phyloP scores from a whole-genome alignment of 2,797 vertebrate genomes.

The Peromyscus nudipes region DNA sequence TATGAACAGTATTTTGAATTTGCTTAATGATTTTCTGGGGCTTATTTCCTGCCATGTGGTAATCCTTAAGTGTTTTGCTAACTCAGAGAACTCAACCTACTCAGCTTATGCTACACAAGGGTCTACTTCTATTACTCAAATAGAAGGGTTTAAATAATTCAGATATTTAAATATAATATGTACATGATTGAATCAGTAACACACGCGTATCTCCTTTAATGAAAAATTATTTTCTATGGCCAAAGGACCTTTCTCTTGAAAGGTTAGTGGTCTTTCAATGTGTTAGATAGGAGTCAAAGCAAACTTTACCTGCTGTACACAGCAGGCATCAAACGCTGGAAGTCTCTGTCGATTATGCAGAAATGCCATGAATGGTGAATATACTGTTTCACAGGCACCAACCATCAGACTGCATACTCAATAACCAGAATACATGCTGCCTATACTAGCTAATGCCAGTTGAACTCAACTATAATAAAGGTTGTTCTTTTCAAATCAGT shows the following conservation, averaged over 20 bases:
- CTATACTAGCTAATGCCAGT: background rate
- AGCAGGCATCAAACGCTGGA: background rate
- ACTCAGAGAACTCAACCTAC: slow-evolving; percentile 70
- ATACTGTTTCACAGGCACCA: background rate
- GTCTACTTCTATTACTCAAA: slow-evolving; percentile 71
- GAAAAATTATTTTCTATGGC: background rate
- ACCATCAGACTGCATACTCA: background rate
- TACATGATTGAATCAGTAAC: slow-evolving; percentile 49
- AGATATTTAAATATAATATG: slow-evolving; percentile 71
- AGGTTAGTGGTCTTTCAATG: background rate
- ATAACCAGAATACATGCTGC: background rate
- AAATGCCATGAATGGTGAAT: background rate
- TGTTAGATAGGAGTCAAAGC: background rate
- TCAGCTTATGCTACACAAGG: slow-evolving; percentile 69
- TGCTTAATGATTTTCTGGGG: slow-evolving; percentile 60
- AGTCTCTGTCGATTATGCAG: background rate
- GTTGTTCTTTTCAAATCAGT: slow-evolving; percentile 15
- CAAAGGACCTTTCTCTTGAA: background rate
- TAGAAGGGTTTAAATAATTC: slow-evolving; percentile 67
- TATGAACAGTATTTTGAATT: slow-evolving; percentile 38
- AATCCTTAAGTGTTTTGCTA: slow-evolving; percentile 74
- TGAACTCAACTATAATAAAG: slow-evolving; percentile 34
- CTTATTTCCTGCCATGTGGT: slow-evolving; percentile 72
- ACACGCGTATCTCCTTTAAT: slow-evolving; percentile 14
- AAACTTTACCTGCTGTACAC: background rate